A percentile compares a stretch with the other conserved stretches of the same genome.
Conservation (phyloP, 2,888 invertebrate genomes). For the Cosmopolites sordidus region DNA sequence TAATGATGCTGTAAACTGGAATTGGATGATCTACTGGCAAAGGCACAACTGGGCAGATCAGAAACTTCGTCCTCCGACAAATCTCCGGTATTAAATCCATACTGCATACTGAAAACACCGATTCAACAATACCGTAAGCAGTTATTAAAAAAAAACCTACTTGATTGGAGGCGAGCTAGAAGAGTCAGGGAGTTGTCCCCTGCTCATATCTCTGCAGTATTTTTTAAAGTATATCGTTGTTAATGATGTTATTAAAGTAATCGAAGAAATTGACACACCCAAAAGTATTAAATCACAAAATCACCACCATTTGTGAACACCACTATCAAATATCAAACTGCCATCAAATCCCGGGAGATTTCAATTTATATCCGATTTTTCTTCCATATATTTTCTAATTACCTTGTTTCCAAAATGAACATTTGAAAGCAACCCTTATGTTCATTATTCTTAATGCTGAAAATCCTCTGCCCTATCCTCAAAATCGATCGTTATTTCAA, state of each 20-base stretch:
- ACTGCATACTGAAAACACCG: slow-evolving; percentile 42
- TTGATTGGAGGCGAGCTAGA: slow-evolving; percentile 67
- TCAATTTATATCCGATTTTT: slow-evolving; percentile 2
- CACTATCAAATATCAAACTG: slow-evolving; percentile 3
- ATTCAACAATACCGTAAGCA: neutral
- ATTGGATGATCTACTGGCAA: slow-evolving; percentile 56
- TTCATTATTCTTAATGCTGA: neutral
- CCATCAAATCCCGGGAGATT: neutral
- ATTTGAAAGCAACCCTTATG: neutral
- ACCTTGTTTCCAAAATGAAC: neutral
- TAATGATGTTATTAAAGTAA: too few species aligned
- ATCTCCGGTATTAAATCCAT: slow-evolving; percentile 49
- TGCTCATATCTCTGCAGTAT: slow-evolving; percentile 26
- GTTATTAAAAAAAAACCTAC: slow-evolving; percentile 45
- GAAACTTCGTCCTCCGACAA: slow-evolving; percentile 60
- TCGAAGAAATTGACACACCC: neutral
- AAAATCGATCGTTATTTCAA: too few species aligned
- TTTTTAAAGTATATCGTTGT: slow-evolving; percentile 1
- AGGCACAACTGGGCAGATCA: slow-evolving; percentile 79
- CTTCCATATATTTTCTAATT: neutral
- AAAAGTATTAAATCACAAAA: neutral
- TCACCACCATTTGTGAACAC: neutral
- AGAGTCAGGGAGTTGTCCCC: slow-evolving; percentile 64
- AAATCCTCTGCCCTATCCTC: too few species aligned
- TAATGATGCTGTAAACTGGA: slow-evolving; percentile 44